A percentile compares a stretch with the other conserved stretches of the same genome.
These are phyloP conservation scores for Chelmon rostratus DNA, from an alignment of 2,797 vertebrate genomes.

Conservation along the genomic window DNA sequence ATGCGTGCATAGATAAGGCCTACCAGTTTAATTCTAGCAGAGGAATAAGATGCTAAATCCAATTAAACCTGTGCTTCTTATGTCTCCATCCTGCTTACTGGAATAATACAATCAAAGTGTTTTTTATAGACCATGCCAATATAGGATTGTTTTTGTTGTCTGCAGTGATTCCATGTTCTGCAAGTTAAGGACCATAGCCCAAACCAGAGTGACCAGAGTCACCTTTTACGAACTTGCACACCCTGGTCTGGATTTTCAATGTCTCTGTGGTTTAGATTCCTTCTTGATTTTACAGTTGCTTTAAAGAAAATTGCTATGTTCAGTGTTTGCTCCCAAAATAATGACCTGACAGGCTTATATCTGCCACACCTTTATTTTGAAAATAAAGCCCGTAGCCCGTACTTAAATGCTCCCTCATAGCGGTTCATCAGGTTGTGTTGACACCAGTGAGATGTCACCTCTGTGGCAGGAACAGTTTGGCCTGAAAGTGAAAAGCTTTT, in stretches of 20 bases:
- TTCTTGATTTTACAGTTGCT: constrained; percentile 42
- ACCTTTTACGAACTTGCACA: constrained; percentile 64
- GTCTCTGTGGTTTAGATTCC: constrained; percentile 46
- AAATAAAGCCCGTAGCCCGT: constrained; percentile 43
- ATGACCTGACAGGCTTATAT: constrained; percentile 27
- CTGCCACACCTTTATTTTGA: constrained; percentile 68
- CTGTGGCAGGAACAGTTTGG: constrained; percentile 6
- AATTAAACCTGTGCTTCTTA: not conserved
- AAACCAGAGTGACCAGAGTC: constrained; percentile 36
- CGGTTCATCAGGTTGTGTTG: constrained; percentile 51
- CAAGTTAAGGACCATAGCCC: constrained; percentile 26
- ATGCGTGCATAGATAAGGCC: not conserved
- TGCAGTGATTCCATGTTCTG: constrained; percentile 27
- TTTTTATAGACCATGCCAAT: not conserved
- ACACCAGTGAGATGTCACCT: constrained; percentile 31
- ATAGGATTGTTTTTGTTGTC: constrained; percentile 26
- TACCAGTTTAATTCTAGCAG: constrained; percentile 9
- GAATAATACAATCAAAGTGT: not conserved
- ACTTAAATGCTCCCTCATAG: constrained; percentile 28
- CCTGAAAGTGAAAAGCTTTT: constrained; percentile 14
- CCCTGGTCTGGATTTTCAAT: constrained; percentile 39
- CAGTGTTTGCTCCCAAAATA: constrained; percentile 69
- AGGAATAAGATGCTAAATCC: not conserved
- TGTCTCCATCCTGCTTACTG: constrained; percentile 3
- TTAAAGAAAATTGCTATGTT: constrained; percentile 57